Percentiles rank a stretch among this genome's conserved stretches.
These are phyloP conservation scores for Sturnus vulgaris DNA, from an alignment of 2,113 vertebrate genomes.

Conservation along the genomic window DNA sequence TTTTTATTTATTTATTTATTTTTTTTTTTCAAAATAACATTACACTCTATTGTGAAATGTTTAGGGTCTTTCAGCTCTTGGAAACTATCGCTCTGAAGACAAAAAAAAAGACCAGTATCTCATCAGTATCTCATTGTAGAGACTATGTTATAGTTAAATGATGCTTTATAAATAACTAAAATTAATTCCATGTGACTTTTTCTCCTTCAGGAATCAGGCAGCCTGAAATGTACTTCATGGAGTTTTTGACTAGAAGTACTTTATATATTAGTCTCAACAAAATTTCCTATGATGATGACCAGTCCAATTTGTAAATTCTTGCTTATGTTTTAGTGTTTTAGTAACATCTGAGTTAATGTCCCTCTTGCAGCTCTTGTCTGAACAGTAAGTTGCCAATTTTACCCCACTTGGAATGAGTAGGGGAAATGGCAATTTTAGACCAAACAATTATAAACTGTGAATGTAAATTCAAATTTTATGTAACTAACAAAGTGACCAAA, in stretches of 20 bases:
- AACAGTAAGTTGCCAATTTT: not conserved
- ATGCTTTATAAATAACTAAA: not conserved
- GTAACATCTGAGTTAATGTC: not conserved
- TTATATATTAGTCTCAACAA: not conserved
- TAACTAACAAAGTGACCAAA: not conserved
- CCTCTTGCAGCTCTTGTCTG: not conserved
- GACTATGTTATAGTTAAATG: not conserved
- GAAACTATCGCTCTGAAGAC: not conserved
- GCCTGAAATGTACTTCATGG: not conserved
- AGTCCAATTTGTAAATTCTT: not conserved
- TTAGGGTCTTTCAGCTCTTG: not conserved
- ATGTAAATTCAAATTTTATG: not conserved
- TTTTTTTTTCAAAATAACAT: not conserved
- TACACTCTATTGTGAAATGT: not conserved
- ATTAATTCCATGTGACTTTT: not conserved
- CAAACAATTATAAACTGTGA: fast-evolving
- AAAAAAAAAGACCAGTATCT: not conserved
- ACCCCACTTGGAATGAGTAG: fast-evolving
- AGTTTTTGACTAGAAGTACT: not conserved
- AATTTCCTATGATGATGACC: not conserved
- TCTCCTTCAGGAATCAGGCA: not conserved
- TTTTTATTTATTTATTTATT: too few relatives aligned
- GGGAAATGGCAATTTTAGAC: not conserved
- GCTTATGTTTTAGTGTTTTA: not conserved
- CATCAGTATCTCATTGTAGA: fast-evolving